phyloP scores from a whole-genome alignment of 1,140 invertebrate genomes.

The Lepidurus packardi region DNA sequence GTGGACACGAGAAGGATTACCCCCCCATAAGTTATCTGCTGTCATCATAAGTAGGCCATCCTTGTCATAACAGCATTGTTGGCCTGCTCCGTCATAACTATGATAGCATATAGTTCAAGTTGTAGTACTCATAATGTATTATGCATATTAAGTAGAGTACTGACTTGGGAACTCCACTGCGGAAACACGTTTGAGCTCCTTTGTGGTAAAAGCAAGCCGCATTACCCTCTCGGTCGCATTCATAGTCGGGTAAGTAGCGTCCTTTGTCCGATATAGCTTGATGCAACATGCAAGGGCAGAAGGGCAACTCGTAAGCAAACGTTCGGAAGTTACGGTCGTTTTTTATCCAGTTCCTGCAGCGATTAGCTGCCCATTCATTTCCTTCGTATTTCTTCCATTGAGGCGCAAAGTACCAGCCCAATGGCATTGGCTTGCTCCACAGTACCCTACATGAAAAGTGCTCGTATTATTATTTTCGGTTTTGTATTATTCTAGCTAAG shows the following conservation, averaged over 20 bases:
- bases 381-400: slow-evolving; percentile 78
- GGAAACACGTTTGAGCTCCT: slow-evolving; percentile 84
- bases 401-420: slow-evolving; percentile 83
- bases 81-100: slow-evolving; percentile 81
- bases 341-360: slow-evolving; percentile 83
- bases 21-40: slow-evolving; percentile 91
- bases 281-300: slow-evolving; percentile 86
- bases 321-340: slow-evolving; percentile 78
- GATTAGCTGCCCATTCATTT: slow-evolving; percentile 63
- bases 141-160: slow-evolving; percentile 36
- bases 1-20: slow-evolving; percentile 76
- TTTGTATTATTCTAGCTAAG: neutral
- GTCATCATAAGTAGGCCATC: slow-evolving; percentile 84
- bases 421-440: slow-evolving; percentile 84
- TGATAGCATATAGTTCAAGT: slow-evolving; percentile 29
- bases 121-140: neutral
- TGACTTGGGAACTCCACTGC: slow-evolving; percentile 84
- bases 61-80: slow-evolving; percentile 94
- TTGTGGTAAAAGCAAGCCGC: slow-evolving; percentile 82
- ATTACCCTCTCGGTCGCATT: slow-evolving; percentile 86
- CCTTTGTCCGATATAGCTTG: slow-evolving; percentile 89
- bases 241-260: slow-evolving; percentile 79
- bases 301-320: slow-evolving; percentile 73
- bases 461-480: slow-evolving; percentile 1
- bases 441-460: slow-evolving; percentile 53